Base-by-base conservation (phyloP, 2,888 invertebrate genomes). In the Acleris literana region DNA sequence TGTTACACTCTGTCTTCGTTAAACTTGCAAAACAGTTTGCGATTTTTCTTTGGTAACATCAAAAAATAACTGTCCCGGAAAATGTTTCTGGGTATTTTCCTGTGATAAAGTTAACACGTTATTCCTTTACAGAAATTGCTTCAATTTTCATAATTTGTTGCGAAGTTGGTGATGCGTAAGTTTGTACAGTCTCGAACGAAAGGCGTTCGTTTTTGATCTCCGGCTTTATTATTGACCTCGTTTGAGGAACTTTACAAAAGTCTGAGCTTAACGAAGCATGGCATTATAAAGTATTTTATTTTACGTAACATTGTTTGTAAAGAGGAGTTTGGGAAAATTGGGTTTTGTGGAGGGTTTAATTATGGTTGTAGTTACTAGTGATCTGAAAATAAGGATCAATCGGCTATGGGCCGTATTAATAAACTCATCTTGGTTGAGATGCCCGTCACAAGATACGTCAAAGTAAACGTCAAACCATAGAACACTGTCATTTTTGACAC, bases 111-210 rank as follows among this genome's bases (percentile, higher is more conserved):
- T 62, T 66, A 62, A 62, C 66, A 57, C 62, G 61, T 62, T 61
- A 62, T 66, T 62, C 57, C 61, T 33, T 57, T 56, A 29, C 56
- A 20, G 57, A 43, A 62, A 66, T 66, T 66, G 66, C 66, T 53
- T 57, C 61, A 62, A 66, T 66, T 62, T 66, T 66, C 56, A 57
- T 62, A 62, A 66, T 62, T 62, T 61, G 61, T 61, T 56, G 46
- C 61, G 52, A 52, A 66, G 52, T 66, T 61, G 46, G 55, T 33
- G 61, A 56, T 33, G 51, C 65, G 65, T 51, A 65, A 65, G 60
- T 56, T 22, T 13, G 59, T 56, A 61, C 49, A 61, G 55, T 51
- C 22, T 4, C 1, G 55, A 3, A 16, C 11, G 22, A 20, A 55
- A 55, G 13, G 39, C 13, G 39, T 5, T 39, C 13, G 39, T 39